Conservation (phyloP, 2,888 invertebrate species). For the Tanytarsus gracilentus region DNA sequence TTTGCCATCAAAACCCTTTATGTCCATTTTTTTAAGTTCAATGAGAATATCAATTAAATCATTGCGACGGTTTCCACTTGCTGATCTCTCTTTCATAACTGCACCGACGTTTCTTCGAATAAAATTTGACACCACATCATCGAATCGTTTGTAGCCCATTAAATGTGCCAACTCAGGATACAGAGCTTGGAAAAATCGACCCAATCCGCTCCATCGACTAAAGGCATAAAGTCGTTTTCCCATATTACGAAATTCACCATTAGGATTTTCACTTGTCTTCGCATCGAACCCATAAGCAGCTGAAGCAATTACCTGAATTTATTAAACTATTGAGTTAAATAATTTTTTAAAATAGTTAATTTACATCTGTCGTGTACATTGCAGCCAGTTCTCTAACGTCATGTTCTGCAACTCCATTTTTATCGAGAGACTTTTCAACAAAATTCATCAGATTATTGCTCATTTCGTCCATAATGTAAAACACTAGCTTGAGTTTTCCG, state of each 20-base stretch:
- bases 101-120: conserved; percentile 42
- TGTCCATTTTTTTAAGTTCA: conserved; percentile 37
- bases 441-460: not conserved
- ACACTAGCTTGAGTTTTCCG: conserved; percentile 42
- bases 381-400: conserved; percentile 34
- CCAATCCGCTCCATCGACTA: not conserved
- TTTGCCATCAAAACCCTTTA: not conserved
- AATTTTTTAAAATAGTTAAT: too few species aligned
- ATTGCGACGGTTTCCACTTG: conserved; percentile 39
- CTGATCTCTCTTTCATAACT: conserved; percentile 41
- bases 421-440: not conserved
- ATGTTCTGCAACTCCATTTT: not conserved
- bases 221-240: conserved; percentile 34
- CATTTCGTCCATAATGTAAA: conserved; percentile 38
- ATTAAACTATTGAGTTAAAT: too few species aligned
- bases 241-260: conserved; percentile 42
- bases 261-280: conserved; percentile 42
- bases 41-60: conserved; percentile 46
- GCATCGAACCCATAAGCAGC: conserved; percentile 45
- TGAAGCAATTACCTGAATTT: conserved; percentile 44
- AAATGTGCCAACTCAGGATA: not conserved
- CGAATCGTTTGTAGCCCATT: not conserved
- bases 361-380: conserved; percentile 41
- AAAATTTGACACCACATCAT: conserved; percentile 34
- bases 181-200: not conserved